Conservation (phyloP, 2,797 vertebrate genomes). For the Pagetopsis macropterus region DNA sequence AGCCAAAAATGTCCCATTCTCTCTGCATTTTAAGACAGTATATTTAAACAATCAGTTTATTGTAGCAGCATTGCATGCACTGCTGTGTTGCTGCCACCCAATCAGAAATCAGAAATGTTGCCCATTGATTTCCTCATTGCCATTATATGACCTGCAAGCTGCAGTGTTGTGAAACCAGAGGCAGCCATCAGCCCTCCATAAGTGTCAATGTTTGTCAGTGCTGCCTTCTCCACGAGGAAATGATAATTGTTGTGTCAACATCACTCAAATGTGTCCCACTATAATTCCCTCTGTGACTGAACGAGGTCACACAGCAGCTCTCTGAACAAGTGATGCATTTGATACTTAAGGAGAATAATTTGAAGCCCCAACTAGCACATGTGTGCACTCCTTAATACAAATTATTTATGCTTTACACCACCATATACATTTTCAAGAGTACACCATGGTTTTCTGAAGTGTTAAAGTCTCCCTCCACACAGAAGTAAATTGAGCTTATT, state of each 20-base stretch:
- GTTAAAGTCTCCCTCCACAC: not conserved
- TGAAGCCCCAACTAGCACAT: not conserved
- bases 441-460: not conserved
- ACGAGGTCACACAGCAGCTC: constrained; percentile 10
- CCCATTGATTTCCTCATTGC: not conserved
- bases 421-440: constrained; percentile 23
- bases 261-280: not conserved
- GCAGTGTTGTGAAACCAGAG: not conserved
- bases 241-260: not conserved
- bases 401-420: not conserved
- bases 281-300: not conserved
- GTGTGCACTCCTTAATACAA: not conserved
- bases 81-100: not conserved
- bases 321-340: not conserved
- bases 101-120: not conserved
- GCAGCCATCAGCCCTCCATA: constrained; percentile 9
- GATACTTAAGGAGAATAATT: not conserved
- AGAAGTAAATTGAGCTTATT: not conserved
- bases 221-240: not conserved
- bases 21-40: not conserved
- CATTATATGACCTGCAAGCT: not conserved
- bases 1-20: too few species aligned
- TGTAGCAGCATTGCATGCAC: not conserved
- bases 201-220: constrained; percentile 16
- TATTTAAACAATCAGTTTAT: not conserved